Conservation (phyloP, 2,888 invertebrate species). For the Azorinus chamasolen region DNA sequence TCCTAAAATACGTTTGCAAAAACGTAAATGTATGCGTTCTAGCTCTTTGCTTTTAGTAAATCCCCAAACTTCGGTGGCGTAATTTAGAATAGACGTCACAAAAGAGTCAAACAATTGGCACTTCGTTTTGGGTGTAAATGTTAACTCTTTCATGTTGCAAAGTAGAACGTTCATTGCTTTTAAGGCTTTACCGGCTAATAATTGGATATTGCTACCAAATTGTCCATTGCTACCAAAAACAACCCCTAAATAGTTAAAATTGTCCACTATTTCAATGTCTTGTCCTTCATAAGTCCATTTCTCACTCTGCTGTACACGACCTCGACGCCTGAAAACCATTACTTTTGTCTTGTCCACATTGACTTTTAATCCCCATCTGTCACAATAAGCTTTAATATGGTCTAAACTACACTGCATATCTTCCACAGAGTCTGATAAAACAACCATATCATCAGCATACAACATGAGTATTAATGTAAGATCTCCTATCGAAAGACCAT, state of each 20-base stretch:
- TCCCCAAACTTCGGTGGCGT: slow-evolving; percentile 27
- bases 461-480: slow-evolving; percentile 19
- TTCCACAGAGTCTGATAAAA: slow-evolving; percentile 2
- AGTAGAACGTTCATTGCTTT: slow-evolving; percentile 23
- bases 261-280: slow-evolving; percentile 13
- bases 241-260: slow-evolving; percentile 22
- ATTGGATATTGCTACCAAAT: slow-evolving; percentile 10
- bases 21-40: slow-evolving; percentile 29
- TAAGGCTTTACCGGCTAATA: slow-evolving; percentile 16
- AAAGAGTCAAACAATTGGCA: slow-evolving; percentile 42
- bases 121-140: slow-evolving; percentile 9
- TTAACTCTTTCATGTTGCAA: slow-evolving; percentile 1
- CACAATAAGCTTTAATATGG: slow-evolving; percentile 10
- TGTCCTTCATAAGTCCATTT: slow-evolving; percentile 21
- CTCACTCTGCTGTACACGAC: slow-evolving; percentile 3
- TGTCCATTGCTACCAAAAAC: slow-evolving; percentile 27
- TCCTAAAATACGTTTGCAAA: slow-evolving; percentile 19
- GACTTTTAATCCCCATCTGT: slow-evolving; percentile 29
- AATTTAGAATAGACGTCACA: slow-evolving; percentile 29
- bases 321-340: slow-evolving; percentile 29
- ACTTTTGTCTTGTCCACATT: slow-evolving; percentile 23
- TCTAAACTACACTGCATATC: slow-evolving; percentile 26
- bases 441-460: slow-evolving; percentile 50
- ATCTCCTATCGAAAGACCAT: slow-evolving; percentile 9
- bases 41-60: slow-evolving; percentile 18